Evolutionary conservation across 2,797 vertebrate genomes (phyloP).

Genomic region (Phyllotis vaccarum): DNA sequence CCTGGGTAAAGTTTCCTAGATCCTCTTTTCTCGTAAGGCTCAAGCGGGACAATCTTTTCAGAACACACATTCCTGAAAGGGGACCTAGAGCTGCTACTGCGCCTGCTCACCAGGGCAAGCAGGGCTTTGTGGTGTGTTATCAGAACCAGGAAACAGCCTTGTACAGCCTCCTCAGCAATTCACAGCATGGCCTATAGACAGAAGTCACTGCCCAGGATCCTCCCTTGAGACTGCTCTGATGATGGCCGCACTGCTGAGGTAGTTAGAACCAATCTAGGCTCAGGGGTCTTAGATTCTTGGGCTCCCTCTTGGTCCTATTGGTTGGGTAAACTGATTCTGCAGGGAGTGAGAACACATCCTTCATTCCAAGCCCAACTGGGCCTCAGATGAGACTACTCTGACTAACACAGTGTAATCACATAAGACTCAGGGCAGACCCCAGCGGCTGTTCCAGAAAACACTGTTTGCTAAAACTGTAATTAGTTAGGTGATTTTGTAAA

Average conservation of each 20-base stretch:
- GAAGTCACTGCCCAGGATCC: no score
- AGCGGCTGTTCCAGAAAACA: neutral
- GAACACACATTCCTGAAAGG: rapidly evolving
- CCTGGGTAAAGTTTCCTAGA: neutral
- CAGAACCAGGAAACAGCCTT: rapidly evolving
- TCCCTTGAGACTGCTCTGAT: neutral
- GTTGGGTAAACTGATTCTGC: neutral
- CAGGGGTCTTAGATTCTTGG: neutral
- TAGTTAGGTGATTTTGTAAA: neutral
- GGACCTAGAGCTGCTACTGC: neutral
- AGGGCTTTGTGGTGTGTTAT: rapidly evolving
- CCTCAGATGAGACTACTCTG: no score
- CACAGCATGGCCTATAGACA: neutral
- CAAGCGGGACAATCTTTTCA: neutral
- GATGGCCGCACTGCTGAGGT: neutral
- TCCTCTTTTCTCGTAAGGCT: no score
- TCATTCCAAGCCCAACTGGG: rapidly evolving
- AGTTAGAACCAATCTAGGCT: neutral
- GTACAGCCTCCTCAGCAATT: neutral
- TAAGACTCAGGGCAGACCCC: rapidly evolving
- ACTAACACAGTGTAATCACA: neutral
- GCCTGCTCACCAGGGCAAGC: neutral
- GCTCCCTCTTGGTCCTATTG: neutral
- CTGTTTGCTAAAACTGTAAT: rapidly evolving
- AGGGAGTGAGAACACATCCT: no score